A percentile compares a stretch with the other conserved stretches of the same genome.
phyloP scores from a whole-genome alignment of 2,888 invertebrate genomes.

The Pristionchus mayeri region DNA sequence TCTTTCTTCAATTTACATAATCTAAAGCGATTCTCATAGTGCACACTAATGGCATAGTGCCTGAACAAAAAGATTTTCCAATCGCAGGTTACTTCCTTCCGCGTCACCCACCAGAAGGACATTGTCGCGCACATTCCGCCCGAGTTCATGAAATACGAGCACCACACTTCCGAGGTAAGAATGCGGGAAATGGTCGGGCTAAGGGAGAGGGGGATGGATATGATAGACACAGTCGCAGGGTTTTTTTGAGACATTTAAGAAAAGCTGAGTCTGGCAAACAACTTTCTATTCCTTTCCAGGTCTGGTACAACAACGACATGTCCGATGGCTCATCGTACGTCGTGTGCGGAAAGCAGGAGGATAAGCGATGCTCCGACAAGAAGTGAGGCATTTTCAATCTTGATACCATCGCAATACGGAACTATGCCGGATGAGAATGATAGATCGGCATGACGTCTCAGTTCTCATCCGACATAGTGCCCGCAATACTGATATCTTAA shows the following conservation, averaged over 20 bases:
- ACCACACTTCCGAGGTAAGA: conserved; percentile 29
- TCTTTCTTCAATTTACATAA: not conserved
- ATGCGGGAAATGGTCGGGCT: not conserved
- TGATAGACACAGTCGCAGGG: too few relatives aligned
- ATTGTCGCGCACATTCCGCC: conserved; percentile 44
- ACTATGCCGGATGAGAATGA: too few relatives aligned
- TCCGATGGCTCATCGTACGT: conserved; percentile 43
- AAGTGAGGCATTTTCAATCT: too few relatives aligned
- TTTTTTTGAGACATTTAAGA: too few relatives aligned
- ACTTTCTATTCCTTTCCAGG: too few relatives aligned
- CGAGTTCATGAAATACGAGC: conserved; percentile 42
- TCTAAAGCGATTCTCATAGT: not conserved
- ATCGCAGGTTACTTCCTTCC: conserved; percentile 11
- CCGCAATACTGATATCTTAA: too few relatives aligned
- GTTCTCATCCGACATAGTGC: too few relatives aligned
- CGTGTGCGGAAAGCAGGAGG: conserved; percentile 47
- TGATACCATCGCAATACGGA: too few relatives aligned
- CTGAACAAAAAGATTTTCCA: not conserved
- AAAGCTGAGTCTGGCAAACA: too few relatives aligned
- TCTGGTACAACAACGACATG: conserved; percentile 52
- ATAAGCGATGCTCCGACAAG: conserved; percentile 45
- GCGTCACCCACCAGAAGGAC: conserved; percentile 38
- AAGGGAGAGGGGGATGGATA: too few relatives aligned
- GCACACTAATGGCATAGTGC: not conserved
- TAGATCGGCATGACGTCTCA: too few relatives aligned